phyloP scores from a whole-genome alignment of 2,797 vertebrate genomes.

The Peromyscus melanophrys region DNA sequence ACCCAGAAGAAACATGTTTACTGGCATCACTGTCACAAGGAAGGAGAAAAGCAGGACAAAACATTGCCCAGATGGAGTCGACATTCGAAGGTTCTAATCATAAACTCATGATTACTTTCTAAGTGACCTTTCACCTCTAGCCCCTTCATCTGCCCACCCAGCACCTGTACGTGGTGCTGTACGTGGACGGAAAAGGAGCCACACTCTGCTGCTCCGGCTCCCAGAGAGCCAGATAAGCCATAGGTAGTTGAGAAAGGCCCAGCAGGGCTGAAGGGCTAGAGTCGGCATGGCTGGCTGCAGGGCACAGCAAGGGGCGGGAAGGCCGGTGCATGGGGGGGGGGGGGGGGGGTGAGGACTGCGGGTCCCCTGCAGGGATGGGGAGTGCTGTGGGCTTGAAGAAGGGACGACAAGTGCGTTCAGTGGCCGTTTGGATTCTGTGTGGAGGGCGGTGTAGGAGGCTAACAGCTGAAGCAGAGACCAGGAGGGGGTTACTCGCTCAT shows the following conservation, averaged over 20 bases:
- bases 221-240: accelerated
- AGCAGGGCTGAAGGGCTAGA: not conserved
- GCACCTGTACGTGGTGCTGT: not conserved
- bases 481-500: not conserved
- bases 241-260: not conserved
- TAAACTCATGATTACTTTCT: not conserved
- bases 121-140: not conserved
- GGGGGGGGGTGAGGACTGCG: not conserved
- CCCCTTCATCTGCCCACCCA: not conserved
- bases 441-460: not conserved
- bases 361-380: not conserved
- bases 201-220: not conserved
- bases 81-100: not conserved
- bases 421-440: not conserved
- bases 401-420: too few relatives aligned
- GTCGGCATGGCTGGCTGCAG: not conserved
- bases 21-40: not conserved
- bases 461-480: not conserved
- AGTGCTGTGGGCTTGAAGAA: not conserved
- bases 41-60: not conserved
- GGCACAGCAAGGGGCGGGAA: accelerated
- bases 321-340: not conserved
- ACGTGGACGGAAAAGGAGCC: not conserved
- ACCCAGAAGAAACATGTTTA: not conserved
- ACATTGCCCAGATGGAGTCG: not conserved